These are phyloP conservation scores for Anagrus nilaparvatae DNA, from an alignment of 1,140 invertebrate genomes.

Conservation along the genomic window DNA sequence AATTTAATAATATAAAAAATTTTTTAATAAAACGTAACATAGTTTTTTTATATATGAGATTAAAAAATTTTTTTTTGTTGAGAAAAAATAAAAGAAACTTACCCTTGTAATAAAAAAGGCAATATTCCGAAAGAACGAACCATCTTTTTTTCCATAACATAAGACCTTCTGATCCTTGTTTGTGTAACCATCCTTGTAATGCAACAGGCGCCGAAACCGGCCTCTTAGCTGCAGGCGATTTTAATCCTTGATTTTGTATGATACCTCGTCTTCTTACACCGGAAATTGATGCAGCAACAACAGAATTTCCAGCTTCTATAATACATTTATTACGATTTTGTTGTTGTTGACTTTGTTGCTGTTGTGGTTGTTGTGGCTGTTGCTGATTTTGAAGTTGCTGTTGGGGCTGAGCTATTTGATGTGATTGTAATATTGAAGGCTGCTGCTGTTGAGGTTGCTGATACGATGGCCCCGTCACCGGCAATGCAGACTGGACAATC, in stretches of 20 bases:
- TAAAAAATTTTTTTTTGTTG: too few relatives aligned
- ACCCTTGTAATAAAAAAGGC: conserved; percentile 93
- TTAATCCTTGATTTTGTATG: conserved; percentile 43
- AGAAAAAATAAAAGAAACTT: too few relatives aligned
- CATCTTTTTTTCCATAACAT: conserved; percentile 92
- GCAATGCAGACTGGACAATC: conserved; percentile 31
- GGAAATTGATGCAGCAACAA: conserved; percentile 42
- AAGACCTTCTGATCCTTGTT: conserved; percentile 81
- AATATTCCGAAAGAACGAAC: conserved; percentile 91
- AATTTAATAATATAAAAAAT: too few relatives aligned
- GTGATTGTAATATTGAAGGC: too few relatives aligned
- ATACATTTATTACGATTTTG: conserved; percentile 29
- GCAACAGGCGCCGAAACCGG: conserved; percentile 70
- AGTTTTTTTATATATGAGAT: too few relatives aligned
- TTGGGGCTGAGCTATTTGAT: conserved; percentile 4
- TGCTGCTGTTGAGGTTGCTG: too few relatives aligned
- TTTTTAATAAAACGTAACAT: too few relatives aligned
- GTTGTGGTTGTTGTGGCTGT: conserved; percentile 6
- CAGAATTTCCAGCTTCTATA: conserved; percentile 29
- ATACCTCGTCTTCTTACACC: conserved; percentile 54
- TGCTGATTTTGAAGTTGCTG: not conserved
- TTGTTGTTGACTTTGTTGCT: conserved; percentile 6
- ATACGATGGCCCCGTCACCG: conserved; percentile 17
- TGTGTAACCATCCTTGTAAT: conserved; percentile 80
- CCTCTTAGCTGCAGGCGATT: conserved; percentile 68